Percentiles rank a stretch among this genome's conserved stretches.
Conservation (phyloP, 2,797 vertebrate species). For the Chaetophractus vellerosus region DNA sequence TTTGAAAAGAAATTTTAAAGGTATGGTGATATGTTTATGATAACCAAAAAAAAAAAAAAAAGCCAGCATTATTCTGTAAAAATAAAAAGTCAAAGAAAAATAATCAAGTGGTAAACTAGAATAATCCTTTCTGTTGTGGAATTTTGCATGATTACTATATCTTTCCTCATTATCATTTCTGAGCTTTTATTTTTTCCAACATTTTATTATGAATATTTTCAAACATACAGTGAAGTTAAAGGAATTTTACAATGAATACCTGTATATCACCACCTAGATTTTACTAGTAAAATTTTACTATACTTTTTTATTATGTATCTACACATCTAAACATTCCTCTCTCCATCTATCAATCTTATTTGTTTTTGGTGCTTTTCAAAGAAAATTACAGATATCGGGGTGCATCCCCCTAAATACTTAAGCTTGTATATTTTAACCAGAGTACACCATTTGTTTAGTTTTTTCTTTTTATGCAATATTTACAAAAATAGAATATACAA, state of each 20-base stretch:
- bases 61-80: not conserved
- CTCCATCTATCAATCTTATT: not conserved
- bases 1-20: conserved; percentile 3
- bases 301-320: not conserved
- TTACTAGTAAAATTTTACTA: conserved; percentile 20
- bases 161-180: conserved; percentile 21
- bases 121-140: not conserved
- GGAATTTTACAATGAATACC: not conserved
- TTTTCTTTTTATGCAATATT: not conserved
- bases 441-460: not conserved
- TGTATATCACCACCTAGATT: not conserved
- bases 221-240: not conserved
- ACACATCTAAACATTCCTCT: not conserved
- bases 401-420: conserved; percentile 8
- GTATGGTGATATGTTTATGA: not conserved
- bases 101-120: not conserved
- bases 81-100: conserved; percentile 39
- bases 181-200: not conserved
- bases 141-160: not conserved
- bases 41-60: conserved; percentile 29
- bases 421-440: not conserved
- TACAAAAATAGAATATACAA: not conserved
- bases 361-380: conserved; percentile 37
- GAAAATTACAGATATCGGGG: not conserved
- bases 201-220: not conserved